Percentiles rank a stretch among this genome's conserved stretches.
Conservation (phyloP, 2,888 invertebrate genomes). For the Pyrochroa serraticornis region DNA sequence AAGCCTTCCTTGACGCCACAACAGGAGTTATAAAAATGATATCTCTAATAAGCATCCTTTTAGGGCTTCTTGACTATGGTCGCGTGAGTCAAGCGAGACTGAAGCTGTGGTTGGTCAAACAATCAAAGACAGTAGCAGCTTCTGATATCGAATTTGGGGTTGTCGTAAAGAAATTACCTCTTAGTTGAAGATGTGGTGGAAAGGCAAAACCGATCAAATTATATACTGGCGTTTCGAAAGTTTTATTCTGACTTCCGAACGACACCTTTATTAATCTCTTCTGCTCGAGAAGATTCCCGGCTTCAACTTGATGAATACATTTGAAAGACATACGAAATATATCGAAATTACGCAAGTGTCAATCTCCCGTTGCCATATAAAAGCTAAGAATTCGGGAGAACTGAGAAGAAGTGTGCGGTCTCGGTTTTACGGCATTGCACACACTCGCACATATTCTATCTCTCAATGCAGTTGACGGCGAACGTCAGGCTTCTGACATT, state of each 20-base stretch:
- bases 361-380: background rate
- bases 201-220: background rate
- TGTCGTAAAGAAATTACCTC: background rate
- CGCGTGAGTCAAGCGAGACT: too few species aligned
- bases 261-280: conserved; percentile 15
- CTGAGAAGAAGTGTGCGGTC: background rate
- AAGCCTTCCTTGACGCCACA: too few species aligned
- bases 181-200: background rate
- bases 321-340: conserved; percentile 5
- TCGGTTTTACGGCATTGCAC: conserved; percentile 3
- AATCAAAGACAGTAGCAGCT: too few species aligned
- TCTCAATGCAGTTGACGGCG: conserved; percentile 50
- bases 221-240: background rate
- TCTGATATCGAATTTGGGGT: too few species aligned
- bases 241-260: background rate
- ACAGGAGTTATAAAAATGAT: too few species aligned
- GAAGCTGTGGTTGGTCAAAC: too few species aligned
- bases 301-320: conserved; percentile 16
- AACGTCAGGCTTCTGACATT: conserved; percentile 50
- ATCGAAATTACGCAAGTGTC: background rate
- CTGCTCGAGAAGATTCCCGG: background rate
- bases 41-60: too few species aligned
- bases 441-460: background rate
- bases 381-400: too few species aligned
- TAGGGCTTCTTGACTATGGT: too few species aligned